Evolutionary conservation across 2,113 vertebrate species (phyloP).

Genomic region (Mormoops blainvillei): DNA sequence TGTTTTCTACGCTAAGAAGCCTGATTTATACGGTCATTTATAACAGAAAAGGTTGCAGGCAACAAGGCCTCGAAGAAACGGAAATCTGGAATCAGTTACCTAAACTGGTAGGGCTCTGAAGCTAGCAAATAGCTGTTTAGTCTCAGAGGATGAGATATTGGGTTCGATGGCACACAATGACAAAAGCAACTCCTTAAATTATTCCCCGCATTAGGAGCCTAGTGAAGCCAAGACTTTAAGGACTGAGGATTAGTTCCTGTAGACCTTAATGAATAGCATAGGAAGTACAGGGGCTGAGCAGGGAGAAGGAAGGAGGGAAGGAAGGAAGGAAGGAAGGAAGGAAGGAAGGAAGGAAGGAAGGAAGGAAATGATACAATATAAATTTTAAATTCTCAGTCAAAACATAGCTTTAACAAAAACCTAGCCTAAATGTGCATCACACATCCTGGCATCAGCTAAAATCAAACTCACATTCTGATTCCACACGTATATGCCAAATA

Average conservation of each 20-base stretch:
- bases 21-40: slow-evolving; percentile 5
- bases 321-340: no score
- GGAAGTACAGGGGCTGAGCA: background rate
- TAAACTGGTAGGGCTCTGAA: background rate
- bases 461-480: no score
- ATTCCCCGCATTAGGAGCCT: background rate
- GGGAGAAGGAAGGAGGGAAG: background rate
- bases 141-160: background rate
- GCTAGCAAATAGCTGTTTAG: background rate
- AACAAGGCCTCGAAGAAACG: background rate
- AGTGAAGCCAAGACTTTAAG: background rate
- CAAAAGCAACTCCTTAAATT: background rate
- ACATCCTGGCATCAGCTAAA: no score
- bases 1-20: background rate
- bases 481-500: no score
- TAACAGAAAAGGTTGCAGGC: background rate
- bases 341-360: no score
- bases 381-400: background rate
- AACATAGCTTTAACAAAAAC: no score
- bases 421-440: no score
- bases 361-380: background rate
- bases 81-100: background rate
- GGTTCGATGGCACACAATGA: background rate
- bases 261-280: background rate
- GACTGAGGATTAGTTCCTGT: background rate